Evolutionary conservation across 2,888 invertebrate genomes (phyloP).

Genomic region (Epistrophella euchroma): DNA sequence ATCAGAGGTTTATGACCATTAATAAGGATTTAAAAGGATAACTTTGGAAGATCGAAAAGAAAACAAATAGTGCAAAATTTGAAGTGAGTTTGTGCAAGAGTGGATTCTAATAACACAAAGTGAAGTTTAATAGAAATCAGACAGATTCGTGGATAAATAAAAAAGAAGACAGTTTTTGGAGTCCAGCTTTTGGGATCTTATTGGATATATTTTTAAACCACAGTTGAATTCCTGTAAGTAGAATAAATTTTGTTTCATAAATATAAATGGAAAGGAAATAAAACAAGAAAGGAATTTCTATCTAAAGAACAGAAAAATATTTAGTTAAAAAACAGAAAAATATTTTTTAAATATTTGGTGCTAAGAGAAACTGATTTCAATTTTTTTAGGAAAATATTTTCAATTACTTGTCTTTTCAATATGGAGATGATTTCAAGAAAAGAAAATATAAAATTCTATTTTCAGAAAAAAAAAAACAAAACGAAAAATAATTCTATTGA

Average conservation of each 20-base stretch:
- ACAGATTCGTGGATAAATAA: constrained; percentile 27
- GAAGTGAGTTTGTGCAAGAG: constrained; percentile 32
- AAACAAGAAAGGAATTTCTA: not conserved
- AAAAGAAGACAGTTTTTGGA: not conserved
- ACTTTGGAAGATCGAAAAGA: constrained; percentile 1
- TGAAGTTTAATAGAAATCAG: constrained; percentile 6
- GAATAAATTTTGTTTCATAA: not conserved
- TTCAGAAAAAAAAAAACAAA: too few relatives aligned
- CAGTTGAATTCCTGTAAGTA: constrained; percentile 15
- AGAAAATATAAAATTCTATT: too few relatives aligned
- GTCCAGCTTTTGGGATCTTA: constrained; percentile 40
- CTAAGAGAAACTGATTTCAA: too few relatives aligned
- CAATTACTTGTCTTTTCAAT: too few relatives aligned
- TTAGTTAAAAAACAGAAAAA: not conserved
- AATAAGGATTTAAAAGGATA: constrained; percentile 35
- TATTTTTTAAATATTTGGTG: not conserved
- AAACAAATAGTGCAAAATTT: not conserved
- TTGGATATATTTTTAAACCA: constrained; percentile 54
- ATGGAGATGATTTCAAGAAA: too few relatives aligned
- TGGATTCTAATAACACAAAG: constrained; percentile 44
- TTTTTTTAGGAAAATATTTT: too few relatives aligned
- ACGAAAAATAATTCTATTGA: too few relatives aligned
- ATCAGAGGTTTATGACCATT: constrained; percentile 28
- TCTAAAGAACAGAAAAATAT: not conserved
- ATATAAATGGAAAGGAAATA: not conserved